These are phyloP conservation scores for Fistularia commersonii DNA, from an alignment of 2,797 vertebrate species.

Conservation along the genomic window DNA sequence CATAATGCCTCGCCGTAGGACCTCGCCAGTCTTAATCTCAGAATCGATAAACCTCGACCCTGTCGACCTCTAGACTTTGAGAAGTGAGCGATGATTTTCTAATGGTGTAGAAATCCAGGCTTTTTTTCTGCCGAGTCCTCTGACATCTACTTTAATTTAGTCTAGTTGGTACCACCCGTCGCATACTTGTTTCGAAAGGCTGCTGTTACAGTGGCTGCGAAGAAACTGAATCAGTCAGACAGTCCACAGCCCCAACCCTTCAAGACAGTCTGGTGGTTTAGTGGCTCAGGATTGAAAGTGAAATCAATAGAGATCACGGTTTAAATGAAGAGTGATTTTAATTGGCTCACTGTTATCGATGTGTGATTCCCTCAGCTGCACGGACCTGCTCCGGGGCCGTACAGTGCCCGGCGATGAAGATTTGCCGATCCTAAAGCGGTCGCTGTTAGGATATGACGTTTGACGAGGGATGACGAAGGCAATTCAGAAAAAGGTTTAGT, in stretches of 20 bases:
- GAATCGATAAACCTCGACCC: too few relatives aligned
- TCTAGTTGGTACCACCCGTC: constrained; percentile 10
- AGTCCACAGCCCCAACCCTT: constrained; percentile 29
- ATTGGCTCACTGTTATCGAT: constrained; percentile 75
- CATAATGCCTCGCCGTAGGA: too few relatives aligned
- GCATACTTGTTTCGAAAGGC: constrained; percentile 37
- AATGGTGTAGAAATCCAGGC: too few relatives aligned
- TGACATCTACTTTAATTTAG: too few relatives aligned
- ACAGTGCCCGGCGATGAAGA: constrained; percentile 33
- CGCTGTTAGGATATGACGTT: constrained; percentile 38
- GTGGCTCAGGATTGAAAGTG: constrained; percentile 70
- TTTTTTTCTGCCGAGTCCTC: too few relatives aligned
- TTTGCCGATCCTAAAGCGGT: constrained; percentile 45
- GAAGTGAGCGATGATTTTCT: too few relatives aligned
- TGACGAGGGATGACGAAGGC: constrained; percentile 54
- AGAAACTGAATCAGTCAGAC: constrained; percentile 44
- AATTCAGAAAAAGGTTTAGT: constrained; percentile 44
- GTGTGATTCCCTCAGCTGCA: constrained; percentile 43
- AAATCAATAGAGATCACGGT: constrained; percentile 76
- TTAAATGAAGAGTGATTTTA: constrained; percentile 78
- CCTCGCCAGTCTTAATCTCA: too few relatives aligned
- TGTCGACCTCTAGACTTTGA: too few relatives aligned
- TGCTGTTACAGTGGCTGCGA: constrained; percentile 21
- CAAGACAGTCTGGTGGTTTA: constrained; percentile 46
- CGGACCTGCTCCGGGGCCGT: constrained; percentile 42